phyloP scores from a whole-genome alignment of 2,797 vertebrate species.

The Spinus olivaceus region DNA sequence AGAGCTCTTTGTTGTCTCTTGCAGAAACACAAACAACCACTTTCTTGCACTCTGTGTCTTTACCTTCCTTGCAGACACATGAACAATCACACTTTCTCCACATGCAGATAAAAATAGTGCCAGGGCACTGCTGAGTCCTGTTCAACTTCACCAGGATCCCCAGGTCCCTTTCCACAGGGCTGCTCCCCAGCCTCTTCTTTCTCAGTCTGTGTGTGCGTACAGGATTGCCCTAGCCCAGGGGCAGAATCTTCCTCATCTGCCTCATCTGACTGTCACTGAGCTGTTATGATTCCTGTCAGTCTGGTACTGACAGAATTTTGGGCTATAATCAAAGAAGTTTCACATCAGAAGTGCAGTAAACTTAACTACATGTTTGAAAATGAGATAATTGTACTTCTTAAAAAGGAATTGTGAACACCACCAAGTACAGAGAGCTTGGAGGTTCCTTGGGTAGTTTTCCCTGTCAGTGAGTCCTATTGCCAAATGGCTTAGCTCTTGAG shows the following conservation, averaged over 20 bases:
- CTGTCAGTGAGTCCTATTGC: not conserved
- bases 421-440: not conserved
- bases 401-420: not conserved
- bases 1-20: not conserved
- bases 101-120: not conserved
- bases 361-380: not conserved
- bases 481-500: not conserved
- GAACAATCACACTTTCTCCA: not conserved
- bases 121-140: rapidly evolving
- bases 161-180: not conserved
- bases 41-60: not conserved
- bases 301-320: not conserved
- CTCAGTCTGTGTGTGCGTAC: not conserved
- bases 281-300: not conserved
- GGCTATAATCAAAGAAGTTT: not conserved
- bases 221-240: not conserved
- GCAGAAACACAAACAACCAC: not conserved
- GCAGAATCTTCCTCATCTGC: not conserved
- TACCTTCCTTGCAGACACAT: not conserved
- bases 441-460: not conserved
- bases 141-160: not conserved
- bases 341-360: not conserved
- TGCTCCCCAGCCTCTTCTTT: not conserved
- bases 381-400: not conserved
- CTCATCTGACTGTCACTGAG: not conserved